These are phyloP conservation scores for Ecliptopera silaceata DNA, from an alignment of 2,888 invertebrate species.

Conservation along the genomic window DNA sequence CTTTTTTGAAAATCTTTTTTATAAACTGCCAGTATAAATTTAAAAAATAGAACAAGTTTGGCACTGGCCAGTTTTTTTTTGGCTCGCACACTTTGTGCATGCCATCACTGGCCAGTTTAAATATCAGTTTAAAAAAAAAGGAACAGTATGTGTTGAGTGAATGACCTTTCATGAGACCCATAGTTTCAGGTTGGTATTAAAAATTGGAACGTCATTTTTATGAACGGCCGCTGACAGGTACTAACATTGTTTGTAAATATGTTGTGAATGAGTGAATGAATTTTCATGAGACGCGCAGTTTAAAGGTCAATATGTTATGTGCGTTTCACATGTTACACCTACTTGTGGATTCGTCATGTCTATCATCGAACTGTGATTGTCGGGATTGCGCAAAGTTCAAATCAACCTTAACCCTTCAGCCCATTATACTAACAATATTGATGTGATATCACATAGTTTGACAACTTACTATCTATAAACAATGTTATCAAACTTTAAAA, in stretches of 20 bases:
- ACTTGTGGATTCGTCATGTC: slow-evolving; percentile 29
- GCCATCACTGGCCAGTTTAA: background rate
- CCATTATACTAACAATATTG: background rate
- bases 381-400: slow-evolving; percentile 33
- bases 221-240: background rate
- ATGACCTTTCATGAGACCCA: slow-evolving; percentile 60
- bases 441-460: background rate
- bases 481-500: too few species aligned
- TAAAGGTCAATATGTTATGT: slow-evolving; percentile 14
- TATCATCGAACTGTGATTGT: slow-evolving; percentile 35
- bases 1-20: slow-evolving; percentile 35
- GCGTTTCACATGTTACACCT: slow-evolving; percentile 18
- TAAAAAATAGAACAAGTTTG: background rate
- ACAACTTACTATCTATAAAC: background rate
- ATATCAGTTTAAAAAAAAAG: background rate
- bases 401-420: slow-evolving; percentile 30
- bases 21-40: too few species aligned
- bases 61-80: slow-evolving; percentile 20
- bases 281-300: slow-evolving; percentile 55
- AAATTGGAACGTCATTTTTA: slow-evolving; percentile 43
- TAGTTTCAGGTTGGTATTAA: slow-evolving; percentile 59
- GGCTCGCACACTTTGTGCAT: slow-evolving; percentile 7
- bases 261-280: slow-evolving; percentile 54
- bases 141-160: slow-evolving; percentile 53
- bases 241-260: slow-evolving; percentile 1